A percentile compares a stretch with the other conserved stretches of the same genome.
These are phyloP conservation scores for Lucinisca nassula DNA, from an alignment of 2,888 invertebrate genomes.

Conservation along the genomic window DNA sequence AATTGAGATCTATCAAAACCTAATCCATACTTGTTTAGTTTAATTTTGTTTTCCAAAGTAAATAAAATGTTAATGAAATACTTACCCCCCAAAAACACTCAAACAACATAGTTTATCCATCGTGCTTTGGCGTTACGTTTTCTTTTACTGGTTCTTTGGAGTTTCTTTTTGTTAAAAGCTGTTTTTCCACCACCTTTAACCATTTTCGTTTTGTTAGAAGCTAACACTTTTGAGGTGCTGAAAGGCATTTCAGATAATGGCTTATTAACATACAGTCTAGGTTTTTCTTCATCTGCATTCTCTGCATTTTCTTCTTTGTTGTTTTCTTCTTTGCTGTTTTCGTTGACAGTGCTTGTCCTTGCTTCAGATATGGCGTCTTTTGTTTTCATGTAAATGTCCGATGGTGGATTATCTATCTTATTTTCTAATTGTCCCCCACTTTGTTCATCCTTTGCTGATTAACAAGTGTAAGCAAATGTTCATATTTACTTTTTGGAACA, in stretches of 20 bases:
- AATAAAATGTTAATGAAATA: too few relatives aligned
- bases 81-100: too few relatives aligned
- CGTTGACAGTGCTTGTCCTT: not conserved
- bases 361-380: not conserved
- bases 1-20: too few relatives aligned
- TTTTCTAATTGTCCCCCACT: not conserved
- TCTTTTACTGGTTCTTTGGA: too few relatives aligned
- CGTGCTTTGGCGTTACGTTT: too few relatives aligned
- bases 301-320: not conserved
- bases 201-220: too few relatives aligned
- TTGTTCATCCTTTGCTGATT: not conserved
- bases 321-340: not conserved
- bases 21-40: too few relatives aligned
- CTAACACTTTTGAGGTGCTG: too few relatives aligned
- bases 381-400: not conserved
- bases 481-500: conserved; percentile 45
- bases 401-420: not conserved
- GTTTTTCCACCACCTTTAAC: not conserved
- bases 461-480: conserved; percentile 30
- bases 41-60: too few relatives aligned
- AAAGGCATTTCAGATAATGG: conserved; percentile 44
- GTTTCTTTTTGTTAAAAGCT: too few relatives aligned
- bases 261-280: conserved; percentile 41
- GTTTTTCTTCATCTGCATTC: conserved; percentile 8
- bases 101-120: too few relatives aligned